These are phyloP conservation scores for Drosophila pegasa DNA, from an alignment of 2,888 invertebrate genomes.

Conservation along the genomic window DNA sequence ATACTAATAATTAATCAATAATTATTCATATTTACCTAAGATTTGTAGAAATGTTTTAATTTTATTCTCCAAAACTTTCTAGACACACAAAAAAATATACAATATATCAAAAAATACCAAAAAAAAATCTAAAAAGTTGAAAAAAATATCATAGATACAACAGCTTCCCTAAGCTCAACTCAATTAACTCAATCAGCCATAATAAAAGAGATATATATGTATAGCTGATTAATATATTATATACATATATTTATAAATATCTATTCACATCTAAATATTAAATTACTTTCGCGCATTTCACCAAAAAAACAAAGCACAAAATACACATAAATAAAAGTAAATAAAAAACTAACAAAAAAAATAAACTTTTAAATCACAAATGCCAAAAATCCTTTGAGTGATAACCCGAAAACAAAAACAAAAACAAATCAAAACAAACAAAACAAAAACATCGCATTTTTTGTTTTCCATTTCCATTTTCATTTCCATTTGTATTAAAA, in stretches of 20 bases:
- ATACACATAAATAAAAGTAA: neutral
- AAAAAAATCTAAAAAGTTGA: neutral
- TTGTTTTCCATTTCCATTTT: neutral
- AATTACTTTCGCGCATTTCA: too few relatives aligned
- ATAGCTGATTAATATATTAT: neutral
- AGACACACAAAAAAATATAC: neutral
- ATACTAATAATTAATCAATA: too few relatives aligned
- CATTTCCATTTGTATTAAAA: constrained; percentile 6
- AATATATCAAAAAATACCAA: neutral
- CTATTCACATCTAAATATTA: neutral
- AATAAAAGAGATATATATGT: too few relatives aligned
- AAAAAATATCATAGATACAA: neutral
- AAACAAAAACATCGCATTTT: neutral
- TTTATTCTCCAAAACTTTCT: too few relatives aligned
- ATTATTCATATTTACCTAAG: neutral
- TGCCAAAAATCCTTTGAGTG: constrained; percentile 7
- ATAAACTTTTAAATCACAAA: constrained; percentile 1
- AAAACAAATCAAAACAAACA: neutral
- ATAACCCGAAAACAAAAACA: neutral
- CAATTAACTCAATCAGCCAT: too few relatives aligned
- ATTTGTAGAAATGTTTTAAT: neutral
- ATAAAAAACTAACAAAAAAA: neutral
- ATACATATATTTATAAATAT: neutral
- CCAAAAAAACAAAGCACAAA: neutral
- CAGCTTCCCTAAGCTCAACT: too few relatives aligned